Conservation (phyloP, 2,888 invertebrate species). For the Ochropleura plecta region DNA sequence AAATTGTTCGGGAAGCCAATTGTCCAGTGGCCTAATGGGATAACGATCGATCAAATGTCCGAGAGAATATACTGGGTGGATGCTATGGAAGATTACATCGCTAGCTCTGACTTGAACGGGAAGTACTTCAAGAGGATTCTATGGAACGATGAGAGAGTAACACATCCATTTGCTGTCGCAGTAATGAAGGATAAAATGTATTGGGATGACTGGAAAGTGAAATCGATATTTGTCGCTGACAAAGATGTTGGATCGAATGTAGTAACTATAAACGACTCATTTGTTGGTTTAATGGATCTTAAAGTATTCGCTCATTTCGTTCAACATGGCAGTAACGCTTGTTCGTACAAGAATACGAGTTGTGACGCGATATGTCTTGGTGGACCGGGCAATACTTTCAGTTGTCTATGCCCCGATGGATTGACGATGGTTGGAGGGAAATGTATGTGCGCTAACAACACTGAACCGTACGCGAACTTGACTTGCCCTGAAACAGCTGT, state of each 20-base stretch:
- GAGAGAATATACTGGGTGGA: constrained; percentile 97
- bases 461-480: constrained; percentile 91
- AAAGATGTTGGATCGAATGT: constrained; percentile 93
- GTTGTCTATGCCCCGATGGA: constrained; percentile 96
- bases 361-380: constrained; percentile 95
- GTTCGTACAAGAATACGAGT: constrained; percentile 90
- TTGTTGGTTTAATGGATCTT: constrained; percentile 95
- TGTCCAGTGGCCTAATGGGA: constrained; percentile 97
- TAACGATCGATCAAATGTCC: constrained; percentile 95
- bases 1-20: constrained; percentile 92
- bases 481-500: constrained; percentile 92
- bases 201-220: constrained; percentile 97
- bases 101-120: constrained; percentile 94
- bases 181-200: constrained; percentile 96
- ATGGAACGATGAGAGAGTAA: constrained; percentile 91
- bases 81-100: constrained; percentile 95
- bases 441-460: constrained; percentile 95
- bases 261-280: constrained; percentile 90
- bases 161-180: constrained; percentile 96
- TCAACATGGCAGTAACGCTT: constrained; percentile 94
- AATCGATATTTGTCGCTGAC: constrained; percentile 94
- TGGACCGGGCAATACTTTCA: constrained; percentile 92
- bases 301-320: constrained; percentile 94
- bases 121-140: constrained; percentile 92
- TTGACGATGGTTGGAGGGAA: constrained; percentile 89